Base-by-base conservation (phyloP, 92 coral and sea anemone species). In the Galaxea fascicularis region DNA sequence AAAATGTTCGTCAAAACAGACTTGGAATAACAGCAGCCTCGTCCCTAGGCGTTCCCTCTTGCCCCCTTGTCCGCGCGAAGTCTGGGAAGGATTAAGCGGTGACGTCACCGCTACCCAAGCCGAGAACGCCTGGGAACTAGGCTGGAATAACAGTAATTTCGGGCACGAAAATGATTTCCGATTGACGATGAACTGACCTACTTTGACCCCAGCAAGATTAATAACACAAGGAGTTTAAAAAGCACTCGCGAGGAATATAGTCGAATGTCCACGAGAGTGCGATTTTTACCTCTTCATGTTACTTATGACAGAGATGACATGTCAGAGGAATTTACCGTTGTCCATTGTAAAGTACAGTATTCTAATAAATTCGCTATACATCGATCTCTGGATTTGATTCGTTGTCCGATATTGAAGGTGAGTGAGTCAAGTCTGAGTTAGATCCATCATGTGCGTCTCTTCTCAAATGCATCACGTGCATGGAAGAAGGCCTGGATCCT, bases 341-440 rank as follows among this genome's bases (percentile, higher is more conserved):
- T 63, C 68, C 26, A 27, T 31, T 31, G 71, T 65, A 28, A 67
- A 67, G 17, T 49, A 39, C 30, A 39, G 18, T 68, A 35, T 18
- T 9, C 41, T 51, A 57, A 56, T 24, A 54, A 51, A 63, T 83
- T 45, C 74, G 58, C 84, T 88, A 94, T 46, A 94, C 93, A 60
- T 94, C 95, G 52, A 94, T 79, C 74, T 94, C 98, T 77, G 85
- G 59, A 82, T 94, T 94, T 16, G 95, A 94, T 77, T 94, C 98
- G 77, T 92, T 91, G 91, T 94, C 98, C 57, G 98, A 94, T 87
- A 94, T 94, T 41, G 98, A 94, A 24, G 98, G 98, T 66, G 98
- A 94, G 63, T 94, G 98, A 39, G 95, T 92, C 54, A 94, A 78
- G 78, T 94, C 98, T 46, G 98, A 93, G 49, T 85, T 92, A 1